These are phyloP conservation scores for Danionella dracula DNA, from an alignment of 2,797 vertebrate genomes.

Conservation along the genomic window DNA sequence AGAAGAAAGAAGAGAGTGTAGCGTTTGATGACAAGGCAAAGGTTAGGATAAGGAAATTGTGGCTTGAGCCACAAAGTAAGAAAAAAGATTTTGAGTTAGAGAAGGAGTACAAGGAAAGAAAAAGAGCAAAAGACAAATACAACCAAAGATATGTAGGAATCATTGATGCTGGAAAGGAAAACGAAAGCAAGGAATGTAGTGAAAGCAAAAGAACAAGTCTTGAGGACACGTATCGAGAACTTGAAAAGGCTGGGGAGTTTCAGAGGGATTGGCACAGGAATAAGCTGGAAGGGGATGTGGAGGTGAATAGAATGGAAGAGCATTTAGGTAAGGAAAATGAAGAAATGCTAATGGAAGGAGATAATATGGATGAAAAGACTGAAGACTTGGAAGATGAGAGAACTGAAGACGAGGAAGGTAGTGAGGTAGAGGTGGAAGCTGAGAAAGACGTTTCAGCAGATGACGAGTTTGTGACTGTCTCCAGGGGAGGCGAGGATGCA, in stretches of 20 bases:
- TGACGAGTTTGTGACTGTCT: slow-evolving; percentile 62
- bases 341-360: slow-evolving; percentile 34
- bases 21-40: slow-evolving; percentile 33
- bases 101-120: slow-evolving; percentile 41
- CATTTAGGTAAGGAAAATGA: slow-evolving; percentile 22
- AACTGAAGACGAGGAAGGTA: slow-evolving; percentile 57
- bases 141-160: slow-evolving; percentile 21
- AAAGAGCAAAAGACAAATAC: slow-evolving; percentile 38
- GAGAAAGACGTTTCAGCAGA: slow-evolving; percentile 55
- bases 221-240: slow-evolving; percentile 16
- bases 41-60: slow-evolving; percentile 58
- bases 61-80: slow-evolving; percentile 65
- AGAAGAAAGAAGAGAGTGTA: slow-evolving; percentile 29
- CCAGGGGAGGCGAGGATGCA: slow-evolving; percentile 60
- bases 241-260: slow-evolving; percentile 27
- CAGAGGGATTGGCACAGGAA: slow-evolving; percentile 7
- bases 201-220: slow-evolving; percentile 11
- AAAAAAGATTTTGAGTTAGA: slow-evolving; percentile 43
- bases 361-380: slow-evolving; percentile 42
- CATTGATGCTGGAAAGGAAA: slow-evolving; percentile 29
- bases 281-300: slow-evolving; percentile 33
- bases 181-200: slow-evolving; percentile 40
- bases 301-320: slow-evolving; percentile 28
- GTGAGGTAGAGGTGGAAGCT: slow-evolving; percentile 46
- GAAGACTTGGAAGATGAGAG: slow-evolving; percentile 56